Conservation (phyloP, 2,888 invertebrate genomes). For the Ichneumoninae sp. region DNA sequence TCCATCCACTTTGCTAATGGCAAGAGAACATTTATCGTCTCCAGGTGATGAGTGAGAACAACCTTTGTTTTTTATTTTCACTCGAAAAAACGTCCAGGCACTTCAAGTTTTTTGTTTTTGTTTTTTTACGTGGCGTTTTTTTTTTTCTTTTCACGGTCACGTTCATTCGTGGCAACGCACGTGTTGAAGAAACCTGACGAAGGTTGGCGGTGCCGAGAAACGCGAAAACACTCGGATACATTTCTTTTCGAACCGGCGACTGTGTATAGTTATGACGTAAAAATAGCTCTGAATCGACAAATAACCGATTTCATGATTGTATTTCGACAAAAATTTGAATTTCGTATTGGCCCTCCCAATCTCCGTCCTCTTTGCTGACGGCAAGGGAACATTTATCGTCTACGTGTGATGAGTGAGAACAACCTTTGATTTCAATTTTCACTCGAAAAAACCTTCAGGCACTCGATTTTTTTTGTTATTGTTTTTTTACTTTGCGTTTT, state of each 20-base stretch:
- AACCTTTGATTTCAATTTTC: slow-evolving; percentile 13
- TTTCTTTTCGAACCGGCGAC: neutral
- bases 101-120: neutral
- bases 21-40: slow-evolving; percentile 3
- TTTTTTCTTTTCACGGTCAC: neutral
- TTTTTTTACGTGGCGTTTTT: neutral
- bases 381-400: neutral
- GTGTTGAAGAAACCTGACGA: neutral
- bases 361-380: neutral
- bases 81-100: neutral
- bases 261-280: neutral
- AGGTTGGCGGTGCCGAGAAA: neutral
- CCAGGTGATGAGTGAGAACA: neutral
- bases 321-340: neutral
- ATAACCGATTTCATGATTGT: neutral
- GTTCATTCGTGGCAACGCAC: slow-evolving; percentile 16
- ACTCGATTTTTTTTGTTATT: neutral
- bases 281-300: neutral
- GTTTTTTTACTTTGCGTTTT: neutral
- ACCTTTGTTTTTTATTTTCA: neutral
- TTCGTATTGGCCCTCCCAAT: neutral
- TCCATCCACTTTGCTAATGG: neutral
- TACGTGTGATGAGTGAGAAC: neutral
- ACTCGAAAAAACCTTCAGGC: slow-evolving; percentile 1
- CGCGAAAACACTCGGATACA: neutral